phyloP scores from a whole-genome alignment of 2,888 invertebrate species.

The Ceriagrion tenellum region DNA sequence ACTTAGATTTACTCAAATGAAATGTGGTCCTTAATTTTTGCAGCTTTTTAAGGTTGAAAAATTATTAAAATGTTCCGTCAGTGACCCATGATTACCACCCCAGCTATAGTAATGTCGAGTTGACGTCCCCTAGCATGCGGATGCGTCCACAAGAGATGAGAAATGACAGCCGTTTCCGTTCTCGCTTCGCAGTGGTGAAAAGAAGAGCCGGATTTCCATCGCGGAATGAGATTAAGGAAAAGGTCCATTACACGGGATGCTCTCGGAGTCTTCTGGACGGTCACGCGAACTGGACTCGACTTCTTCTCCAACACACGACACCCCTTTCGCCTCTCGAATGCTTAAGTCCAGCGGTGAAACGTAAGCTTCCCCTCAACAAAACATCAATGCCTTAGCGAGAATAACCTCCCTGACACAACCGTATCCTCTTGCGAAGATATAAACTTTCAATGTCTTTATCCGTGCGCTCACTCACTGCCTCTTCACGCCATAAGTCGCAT shows the following conservation, averaged over 20 bases:
- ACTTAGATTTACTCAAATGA: no score
- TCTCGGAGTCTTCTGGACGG: not conserved
- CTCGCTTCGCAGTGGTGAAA: not conserved
- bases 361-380: not conserved
- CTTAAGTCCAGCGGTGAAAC: not conserved
- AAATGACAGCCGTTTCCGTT: conserved; percentile 32
- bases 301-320: not conserved
- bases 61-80: no score
- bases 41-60: no score
- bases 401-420: not conserved
- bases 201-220: not conserved
- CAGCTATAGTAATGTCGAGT: not conserved
- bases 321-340: not conserved
- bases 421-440: not conserved
- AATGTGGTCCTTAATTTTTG: no score
- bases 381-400: not conserved
- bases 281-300: not conserved
- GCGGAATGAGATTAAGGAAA: conserved; percentile 20
- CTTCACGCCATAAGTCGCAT: not conserved
- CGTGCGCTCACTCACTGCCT: not conserved
- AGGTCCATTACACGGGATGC: conserved; percentile 7
- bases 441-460: not conserved
- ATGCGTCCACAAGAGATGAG: not conserved
- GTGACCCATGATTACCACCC: not conserved
- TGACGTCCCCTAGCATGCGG: not conserved